These are phyloP conservation scores for Lynx canadensis DNA, from an alignment of 2,113 vertebrate species.

Conservation along the genomic window DNA sequence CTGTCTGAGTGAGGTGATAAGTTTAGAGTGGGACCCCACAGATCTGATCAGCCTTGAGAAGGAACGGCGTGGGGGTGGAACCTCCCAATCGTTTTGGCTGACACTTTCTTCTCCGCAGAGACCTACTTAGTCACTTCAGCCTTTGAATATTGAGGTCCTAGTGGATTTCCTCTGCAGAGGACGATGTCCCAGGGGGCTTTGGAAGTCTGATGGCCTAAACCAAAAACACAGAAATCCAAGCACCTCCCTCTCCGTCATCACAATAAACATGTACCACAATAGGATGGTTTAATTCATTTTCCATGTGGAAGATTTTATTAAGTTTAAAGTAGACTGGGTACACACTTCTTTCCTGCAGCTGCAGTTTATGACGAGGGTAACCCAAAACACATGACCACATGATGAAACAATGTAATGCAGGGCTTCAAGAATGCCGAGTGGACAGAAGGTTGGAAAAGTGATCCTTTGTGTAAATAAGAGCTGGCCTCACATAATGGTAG, in stretches of 20 bases:
- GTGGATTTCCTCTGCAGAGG: background rate
- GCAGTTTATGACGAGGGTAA: constrained; percentile 74
- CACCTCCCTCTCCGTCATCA: background rate
- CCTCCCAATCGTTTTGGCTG: background rate
- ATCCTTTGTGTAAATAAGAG: constrained; percentile 36
- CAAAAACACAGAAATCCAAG: constrained; percentile 46
- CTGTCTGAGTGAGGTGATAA: background rate
- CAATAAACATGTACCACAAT: constrained; percentile 31
- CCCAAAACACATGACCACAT: constrained; percentile 69
- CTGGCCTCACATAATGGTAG: background rate
- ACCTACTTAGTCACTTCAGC: background rate
- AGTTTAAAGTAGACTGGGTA: constrained; percentile 70
- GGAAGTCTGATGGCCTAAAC: background rate
- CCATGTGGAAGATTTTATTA: constrained; percentile 77
- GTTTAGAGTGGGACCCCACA: background rate
- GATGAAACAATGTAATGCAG: constrained; percentile 62
- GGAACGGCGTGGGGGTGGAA: background rate
- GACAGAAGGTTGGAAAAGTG: constrained; percentile 63
- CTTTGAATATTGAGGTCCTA: background rate
- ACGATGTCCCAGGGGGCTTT: constrained; percentile 15
- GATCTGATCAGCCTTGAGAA: background rate
- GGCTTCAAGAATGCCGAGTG: constrained; percentile 36
- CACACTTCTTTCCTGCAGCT: constrained; percentile 60
- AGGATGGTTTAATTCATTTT: constrained; percentile 77
- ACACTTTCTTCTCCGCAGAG: background rate